Evolutionary conservation across 2,888 invertebrate genomes (phyloP).

Genomic region (Amblyjoppa proteus): DNA sequence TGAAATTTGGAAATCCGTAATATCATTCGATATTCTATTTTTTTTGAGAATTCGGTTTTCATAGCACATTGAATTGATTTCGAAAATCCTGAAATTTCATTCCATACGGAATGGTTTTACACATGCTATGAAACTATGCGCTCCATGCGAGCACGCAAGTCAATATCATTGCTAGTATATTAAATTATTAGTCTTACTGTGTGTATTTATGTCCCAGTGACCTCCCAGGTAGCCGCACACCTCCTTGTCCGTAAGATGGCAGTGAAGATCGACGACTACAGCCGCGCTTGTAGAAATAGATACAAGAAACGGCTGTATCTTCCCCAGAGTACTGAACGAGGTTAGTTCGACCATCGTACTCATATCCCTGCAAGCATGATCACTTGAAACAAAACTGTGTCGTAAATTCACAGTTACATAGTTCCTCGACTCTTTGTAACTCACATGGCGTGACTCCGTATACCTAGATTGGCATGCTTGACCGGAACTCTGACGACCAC

Average conservation of each 20-base stretch:
- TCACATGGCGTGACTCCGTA: constrained; percentile 84
- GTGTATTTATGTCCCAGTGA: constrained; percentile 96
- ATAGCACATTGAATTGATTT: too few relatives aligned
- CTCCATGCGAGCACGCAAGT: too few relatives aligned
- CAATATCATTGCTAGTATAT: background rate
- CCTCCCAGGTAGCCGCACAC: constrained; percentile 98
- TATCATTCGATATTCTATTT: too few relatives aligned
- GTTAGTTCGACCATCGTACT: constrained; percentile 96
- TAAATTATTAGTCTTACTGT: constrained; percentile 89
- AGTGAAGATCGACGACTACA: constrained; percentile 96
- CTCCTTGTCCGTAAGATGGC: constrained; percentile 96
- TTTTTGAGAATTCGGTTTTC: too few relatives aligned
- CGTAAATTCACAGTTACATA: constrained; percentile 20
- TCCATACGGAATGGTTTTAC: too few relatives aligned
- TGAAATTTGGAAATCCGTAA: too few relatives aligned
- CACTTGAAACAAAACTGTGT: constrained; percentile 19
- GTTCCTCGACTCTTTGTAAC: constrained; percentile 45
- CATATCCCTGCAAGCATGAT: constrained; percentile 90
- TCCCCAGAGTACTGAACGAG: constrained; percentile 94
- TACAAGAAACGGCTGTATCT: constrained; percentile 96
- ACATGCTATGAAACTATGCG: too few relatives aligned
- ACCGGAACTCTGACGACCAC: constrained; percentile 82
- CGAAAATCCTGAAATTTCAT: too few relatives aligned
- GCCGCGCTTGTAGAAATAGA: constrained; percentile 95
- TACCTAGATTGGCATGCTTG: constrained; percentile 84